phyloP scores from a whole-genome alignment of 2,797 vertebrate genomes.

The Phoebastria nigripes region DNA sequence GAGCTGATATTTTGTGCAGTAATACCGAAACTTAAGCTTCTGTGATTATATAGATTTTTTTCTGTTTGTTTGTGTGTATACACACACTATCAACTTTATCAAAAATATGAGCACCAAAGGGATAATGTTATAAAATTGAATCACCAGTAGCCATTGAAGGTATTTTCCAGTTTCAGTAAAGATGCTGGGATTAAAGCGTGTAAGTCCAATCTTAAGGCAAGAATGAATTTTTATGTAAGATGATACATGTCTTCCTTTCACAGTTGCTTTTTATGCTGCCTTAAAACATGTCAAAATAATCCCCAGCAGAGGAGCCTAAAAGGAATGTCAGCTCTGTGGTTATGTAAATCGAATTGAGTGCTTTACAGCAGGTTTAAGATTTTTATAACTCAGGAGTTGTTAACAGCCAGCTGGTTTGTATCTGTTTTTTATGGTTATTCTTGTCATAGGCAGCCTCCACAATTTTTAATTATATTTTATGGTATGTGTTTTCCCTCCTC shows the following conservation, averaged over 20 bases:
- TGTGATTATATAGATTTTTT: constrained; percentile 42
- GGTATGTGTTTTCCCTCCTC: constrained; percentile 81
- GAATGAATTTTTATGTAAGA: constrained; percentile 77
- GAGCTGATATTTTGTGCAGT: constrained; percentile 27
- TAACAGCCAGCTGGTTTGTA: constrained; percentile 87
- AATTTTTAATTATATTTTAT: constrained; percentile 88
- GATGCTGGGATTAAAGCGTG: constrained; percentile 67
- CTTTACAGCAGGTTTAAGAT: constrained; percentile 86
- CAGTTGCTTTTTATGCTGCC: constrained; percentile 79
- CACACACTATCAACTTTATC: constrained; percentile 23
- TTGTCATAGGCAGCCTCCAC: constrained; percentile 85
- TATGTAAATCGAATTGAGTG: constrained; percentile 85
- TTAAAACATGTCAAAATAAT: constrained; percentile 85
- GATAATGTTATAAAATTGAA: constrained; percentile 63
- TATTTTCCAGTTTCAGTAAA: constrained; percentile 63
- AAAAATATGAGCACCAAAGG: constrained; percentile 64
- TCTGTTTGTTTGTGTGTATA: neutral
- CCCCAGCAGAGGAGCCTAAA: constrained; percentile 79
- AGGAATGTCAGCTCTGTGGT: constrained; percentile 81
- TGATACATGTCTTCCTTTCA: constrained; percentile 79
- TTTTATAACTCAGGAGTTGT: constrained; percentile 87
- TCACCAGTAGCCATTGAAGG: constrained; percentile 57
- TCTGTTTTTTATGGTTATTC: constrained; percentile 86
- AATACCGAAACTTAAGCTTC: constrained; percentile 18
- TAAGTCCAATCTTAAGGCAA: constrained; percentile 69